phyloP scores from a whole-genome alignment of 2,113 vertebrate genomes.

The Clinocottus analis region DNA sequence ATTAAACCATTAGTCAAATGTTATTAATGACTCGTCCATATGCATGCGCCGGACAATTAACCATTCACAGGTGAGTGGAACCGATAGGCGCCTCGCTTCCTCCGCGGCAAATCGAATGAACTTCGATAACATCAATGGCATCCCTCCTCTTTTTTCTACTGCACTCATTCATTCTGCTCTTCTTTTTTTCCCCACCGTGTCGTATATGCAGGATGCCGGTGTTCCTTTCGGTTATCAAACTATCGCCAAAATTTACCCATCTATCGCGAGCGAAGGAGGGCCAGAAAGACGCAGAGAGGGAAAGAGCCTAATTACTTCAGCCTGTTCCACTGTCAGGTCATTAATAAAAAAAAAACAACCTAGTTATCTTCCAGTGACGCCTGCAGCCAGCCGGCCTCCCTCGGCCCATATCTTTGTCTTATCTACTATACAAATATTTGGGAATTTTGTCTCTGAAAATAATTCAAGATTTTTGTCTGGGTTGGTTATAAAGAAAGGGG shows the following conservation, averaged over 20 bases:
- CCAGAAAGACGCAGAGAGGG: slow-evolving; percentile 62
- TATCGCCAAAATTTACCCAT: slow-evolving; percentile 98
- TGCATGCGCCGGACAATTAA: slow-evolving; percentile 96
- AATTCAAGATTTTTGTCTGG: slow-evolving; percentile 88
- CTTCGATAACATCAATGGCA: slow-evolving; percentile 91
- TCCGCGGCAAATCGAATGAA: slow-evolving; percentile 89
- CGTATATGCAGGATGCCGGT: slow-evolving; percentile 82
- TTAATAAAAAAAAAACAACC: slow-evolving; percentile 99
- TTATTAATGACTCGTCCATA: slow-evolving; percentile 95
- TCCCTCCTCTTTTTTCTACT: slow-evolving; percentile 76
- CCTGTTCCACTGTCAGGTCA: slow-evolving; percentile 94
- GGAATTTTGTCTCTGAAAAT: slow-evolving; percentile 86
- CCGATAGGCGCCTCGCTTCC: slow-evolving; percentile 92
- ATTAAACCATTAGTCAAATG: slow-evolving; percentile 90
- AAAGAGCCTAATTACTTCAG: slow-evolving; percentile 95
- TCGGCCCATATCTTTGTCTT: slow-evolving; percentile 85
- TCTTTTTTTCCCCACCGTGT: not conserved
- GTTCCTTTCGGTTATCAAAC: slow-evolving; percentile 95
- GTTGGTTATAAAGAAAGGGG: slow-evolving; percentile 83
- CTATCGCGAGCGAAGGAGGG: slow-evolving; percentile 78
- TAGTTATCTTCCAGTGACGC: slow-evolving; percentile 91
- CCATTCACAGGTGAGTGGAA: slow-evolving; percentile 98
- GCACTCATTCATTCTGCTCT: slow-evolving; percentile 76
- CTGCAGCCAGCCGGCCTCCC: slow-evolving; percentile 84
- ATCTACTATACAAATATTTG: slow-evolving; percentile 96